Evolutionary conservation across 2,888 invertebrate species (phyloP), one percentile per base, ranked within the genome.

Genomic region (Leptinotarsa rubiginosa): DNA sequence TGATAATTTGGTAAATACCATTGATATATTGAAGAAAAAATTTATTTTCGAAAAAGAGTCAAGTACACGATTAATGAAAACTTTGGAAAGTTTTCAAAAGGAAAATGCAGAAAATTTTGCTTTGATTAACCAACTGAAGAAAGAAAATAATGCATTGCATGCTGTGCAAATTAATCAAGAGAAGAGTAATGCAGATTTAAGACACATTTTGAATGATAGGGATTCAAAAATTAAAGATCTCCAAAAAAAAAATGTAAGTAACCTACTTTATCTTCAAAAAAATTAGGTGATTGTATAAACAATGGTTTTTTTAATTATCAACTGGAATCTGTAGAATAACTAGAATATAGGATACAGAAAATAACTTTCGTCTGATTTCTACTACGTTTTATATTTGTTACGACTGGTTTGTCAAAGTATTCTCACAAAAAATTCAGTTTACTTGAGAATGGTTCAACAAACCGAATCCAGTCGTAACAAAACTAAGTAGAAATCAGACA

Each of bases 41-140:
- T 78, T 80, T 65, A 52, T 76, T 22, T 67, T 84, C 16, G 86
- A 85, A 74, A 78, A 77, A 22, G 84, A 84, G 69, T 81, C 82
- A 12, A 83, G 77, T 75, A 64, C 81, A 65, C 75, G 79, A 22
- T 76, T 87, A n/a, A 71, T 83, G 5, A 81, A 82, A 73, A 82
- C 81, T 25, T 79, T 87, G 77, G 86, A 87, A 77, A 82, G 81
- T 70, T 76, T 87, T 31, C 79, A 83, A 62, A 47, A 84, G 10
- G 87, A 87, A 76, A 84, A 83, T 52, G 79, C 83, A 13, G 80
- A 82, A 54, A 82, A 83, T 68, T 68, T 78, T 5, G 80, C 79
- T 49, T 67, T 79, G 13, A 83, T 86, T 7, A 79, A 84, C 18
- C 81, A 83, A 25, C 77, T 86, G 22, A 82, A 82, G 77, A 78